Percentiles rank a stretch among this genome's conserved stretches.
Conservation (phyloP, 2,113 vertebrate species). For the Vimba vimba region DNA sequence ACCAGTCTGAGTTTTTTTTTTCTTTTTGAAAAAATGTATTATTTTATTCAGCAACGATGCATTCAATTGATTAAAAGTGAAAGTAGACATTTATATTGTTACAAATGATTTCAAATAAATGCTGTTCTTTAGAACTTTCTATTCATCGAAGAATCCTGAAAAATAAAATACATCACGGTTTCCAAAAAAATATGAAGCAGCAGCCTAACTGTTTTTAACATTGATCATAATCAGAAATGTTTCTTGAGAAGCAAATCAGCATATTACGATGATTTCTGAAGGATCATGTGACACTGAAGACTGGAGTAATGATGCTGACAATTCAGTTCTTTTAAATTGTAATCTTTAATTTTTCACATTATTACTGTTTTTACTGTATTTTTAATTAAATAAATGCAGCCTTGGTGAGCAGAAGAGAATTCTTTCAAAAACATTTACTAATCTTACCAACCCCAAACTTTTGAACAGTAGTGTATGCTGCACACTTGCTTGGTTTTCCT, state of each 20-base stretch:
- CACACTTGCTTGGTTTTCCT: background rate
- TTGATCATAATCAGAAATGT: background rate
- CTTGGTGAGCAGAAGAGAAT: background rate
- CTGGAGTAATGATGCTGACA: background rate
- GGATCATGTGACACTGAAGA: background rate
- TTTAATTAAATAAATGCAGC: background rate
- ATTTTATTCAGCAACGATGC: background rate
- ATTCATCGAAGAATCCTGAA: background rate
- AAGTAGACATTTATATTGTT: too few species aligned
- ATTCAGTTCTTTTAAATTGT: background rate
- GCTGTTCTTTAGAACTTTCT: background rate
- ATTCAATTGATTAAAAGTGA: background rate
- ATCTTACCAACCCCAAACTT: background rate
- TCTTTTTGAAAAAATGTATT: background rate
- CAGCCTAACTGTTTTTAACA: too few species aligned
- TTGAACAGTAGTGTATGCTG: background rate
- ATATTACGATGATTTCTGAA: background rate
- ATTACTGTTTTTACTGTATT: background rate
- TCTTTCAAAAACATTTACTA: background rate
- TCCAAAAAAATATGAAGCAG: background rate
- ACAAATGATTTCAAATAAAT: background rate
- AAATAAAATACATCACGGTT: background rate
- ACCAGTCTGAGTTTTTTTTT: background rate
- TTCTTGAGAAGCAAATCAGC: background rate
- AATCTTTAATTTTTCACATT: background rate